A percentile compares a stretch with the other conserved stretches of the same genome.
Conservation (phyloP, 2,113 vertebrate genomes). For the Cinclus mexicanus region DNA sequence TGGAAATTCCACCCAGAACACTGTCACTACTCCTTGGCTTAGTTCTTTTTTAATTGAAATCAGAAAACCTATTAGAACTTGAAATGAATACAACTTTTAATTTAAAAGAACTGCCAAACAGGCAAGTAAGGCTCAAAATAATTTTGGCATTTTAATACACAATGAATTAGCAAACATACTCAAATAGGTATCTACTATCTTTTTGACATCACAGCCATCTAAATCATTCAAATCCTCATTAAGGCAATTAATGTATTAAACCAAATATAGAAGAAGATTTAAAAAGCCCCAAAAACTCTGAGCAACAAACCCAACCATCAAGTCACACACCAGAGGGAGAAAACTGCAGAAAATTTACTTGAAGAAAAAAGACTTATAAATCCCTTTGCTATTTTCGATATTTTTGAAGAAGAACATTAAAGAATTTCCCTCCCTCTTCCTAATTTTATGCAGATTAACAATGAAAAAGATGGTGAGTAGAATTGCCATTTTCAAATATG, state of each 20-base stretch:
- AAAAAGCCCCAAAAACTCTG: not conserved
- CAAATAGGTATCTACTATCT: not conserved
- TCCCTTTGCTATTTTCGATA: not conserved
- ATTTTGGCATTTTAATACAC: not conserved
- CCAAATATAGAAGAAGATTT: not conserved
- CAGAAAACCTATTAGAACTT: not conserved
- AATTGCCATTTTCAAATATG: not conserved
- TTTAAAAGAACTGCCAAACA: not conserved
- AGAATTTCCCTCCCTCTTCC: not conserved
- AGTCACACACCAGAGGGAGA: not conserved
- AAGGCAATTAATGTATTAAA: not conserved
- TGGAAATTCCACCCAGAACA: not conserved
- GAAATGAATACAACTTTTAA: not conserved
- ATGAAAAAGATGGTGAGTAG: not conserved
- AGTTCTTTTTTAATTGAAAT: not conserved
- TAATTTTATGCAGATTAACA: not conserved
- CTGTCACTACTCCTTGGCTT: not conserved
- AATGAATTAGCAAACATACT: not conserved
- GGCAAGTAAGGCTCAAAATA: not conserved
- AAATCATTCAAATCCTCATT: not conserved
- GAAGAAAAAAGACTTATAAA: not conserved
- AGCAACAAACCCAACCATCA: not conserved
- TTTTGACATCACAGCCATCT: not conserved
- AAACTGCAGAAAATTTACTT: not conserved
- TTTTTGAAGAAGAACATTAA: not conserved